Conservation (phyloP, 1,140 invertebrate species). For the Augochlora pura region DNA sequence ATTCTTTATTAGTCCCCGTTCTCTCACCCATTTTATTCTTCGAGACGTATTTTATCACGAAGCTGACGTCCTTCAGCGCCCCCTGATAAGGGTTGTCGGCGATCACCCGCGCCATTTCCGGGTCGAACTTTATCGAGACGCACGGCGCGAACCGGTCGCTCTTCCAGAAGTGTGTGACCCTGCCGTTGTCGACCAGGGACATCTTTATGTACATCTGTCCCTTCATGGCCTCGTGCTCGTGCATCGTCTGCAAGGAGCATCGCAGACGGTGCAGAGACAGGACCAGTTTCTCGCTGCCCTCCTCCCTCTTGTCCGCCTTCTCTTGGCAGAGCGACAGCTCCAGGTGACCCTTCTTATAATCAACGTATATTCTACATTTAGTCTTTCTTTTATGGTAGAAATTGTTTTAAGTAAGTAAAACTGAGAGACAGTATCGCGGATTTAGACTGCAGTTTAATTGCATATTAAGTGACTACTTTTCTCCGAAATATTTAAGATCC, state of each 20-base stretch:
- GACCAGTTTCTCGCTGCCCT: conserved; percentile 82
- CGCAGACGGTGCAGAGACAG: conserved; percentile 75
- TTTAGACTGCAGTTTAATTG: too few species aligned
- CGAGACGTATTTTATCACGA: conserved; percentile 77
- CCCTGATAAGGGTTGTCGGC: conserved; percentile 78
- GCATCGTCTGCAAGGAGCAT: conserved; percentile 85
- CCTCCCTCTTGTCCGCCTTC: conserved; percentile 83
- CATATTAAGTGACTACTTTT: too few species aligned
- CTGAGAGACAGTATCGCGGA: too few species aligned
- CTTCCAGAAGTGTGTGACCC: conserved; percentile 88
- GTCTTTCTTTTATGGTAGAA: too few species aligned
- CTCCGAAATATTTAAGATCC: too few species aligned
- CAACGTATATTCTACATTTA: neutral
- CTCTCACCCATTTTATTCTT: conserved; percentile 77
- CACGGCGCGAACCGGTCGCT: conserved; percentile 86
- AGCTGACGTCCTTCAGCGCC: conserved; percentile 76
- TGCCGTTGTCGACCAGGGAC: conserved; percentile 85
- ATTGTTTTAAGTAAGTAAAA: too few species aligned
- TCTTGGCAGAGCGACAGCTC: conserved; percentile 84
- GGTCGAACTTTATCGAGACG: conserved; percentile 80
- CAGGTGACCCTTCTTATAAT: conserved; percentile 83
- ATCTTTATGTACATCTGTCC: conserved; percentile 88
- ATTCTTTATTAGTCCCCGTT: too few species aligned
- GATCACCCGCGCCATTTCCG: conserved; percentile 72
- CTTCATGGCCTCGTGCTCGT: conserved; percentile 84